Base-by-base conservation (phyloP, 2,888 invertebrate genomes). In the Dryadula phaetusa region DNA sequence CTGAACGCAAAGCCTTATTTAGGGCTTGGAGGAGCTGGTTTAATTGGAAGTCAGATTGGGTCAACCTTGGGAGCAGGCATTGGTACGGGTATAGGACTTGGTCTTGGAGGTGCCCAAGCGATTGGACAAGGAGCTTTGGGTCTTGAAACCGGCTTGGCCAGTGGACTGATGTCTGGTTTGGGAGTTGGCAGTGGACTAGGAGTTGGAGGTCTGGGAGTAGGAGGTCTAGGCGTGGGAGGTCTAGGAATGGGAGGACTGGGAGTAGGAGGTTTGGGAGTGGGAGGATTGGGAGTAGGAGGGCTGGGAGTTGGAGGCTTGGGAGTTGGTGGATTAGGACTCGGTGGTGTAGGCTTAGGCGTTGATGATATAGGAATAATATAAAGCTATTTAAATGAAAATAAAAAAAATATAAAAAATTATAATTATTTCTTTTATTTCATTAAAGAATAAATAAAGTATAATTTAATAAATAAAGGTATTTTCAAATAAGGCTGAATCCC, bases 91-190 rank as follows among this genome's bases (percentile, higher is more conserved):
- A 25, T 42, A 28, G 58, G 60, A 4, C 28, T 60, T 44, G 44
- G 46, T 5, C 18, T 60, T 2, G 16, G 28, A 42, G 28, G 22
- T 42, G n/a, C 25, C 8, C 22, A 58, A 22, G 58, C 42, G 10
- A 32, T 60, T 44, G 60, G 60, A 18, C 28, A 18, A 60, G 60
- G 60, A 12, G 28, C 44, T 5, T 12, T 44, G 14, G 60, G 60
- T 2, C 14, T 60, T 14, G 44, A 28, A 16, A 44, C 6, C 5
- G 44, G 28, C 12, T 28, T 44, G 14, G 14, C 32, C 22, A 16
- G 0, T 25, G 58, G 58, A 16, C 18, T 58, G 1, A 10, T 14
- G 7, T 14, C 16, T n/a, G 42, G 58, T 5, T 42, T 58, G 12
- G 18, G 18, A 12, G 7, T 5, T 16, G 22, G 37, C 4, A 14